Percentiles rank a stretch among this genome's conserved stretches.
These are phyloP conservation scores for Drosophila mojavensis DNA, from an alignment of 1,140 invertebrate species.

Conservation along the genomic window DNA sequence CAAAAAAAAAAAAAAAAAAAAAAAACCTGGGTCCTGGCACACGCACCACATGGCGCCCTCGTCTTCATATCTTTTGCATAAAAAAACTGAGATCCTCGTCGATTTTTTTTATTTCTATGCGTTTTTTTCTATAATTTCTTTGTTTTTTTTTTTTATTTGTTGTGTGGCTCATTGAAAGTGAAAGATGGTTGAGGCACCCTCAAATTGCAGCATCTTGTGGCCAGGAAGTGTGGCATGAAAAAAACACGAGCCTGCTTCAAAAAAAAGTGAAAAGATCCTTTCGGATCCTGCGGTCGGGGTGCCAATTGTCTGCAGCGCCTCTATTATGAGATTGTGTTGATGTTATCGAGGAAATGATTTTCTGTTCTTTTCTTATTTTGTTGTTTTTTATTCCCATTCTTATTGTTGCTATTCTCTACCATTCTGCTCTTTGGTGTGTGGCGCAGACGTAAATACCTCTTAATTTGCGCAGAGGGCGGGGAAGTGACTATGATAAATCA, in stretches of 20 bases:
- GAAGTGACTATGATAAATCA: not conserved
- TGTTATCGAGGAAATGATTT: conserved; percentile 74
- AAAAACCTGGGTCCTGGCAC: conserved; percentile 51
- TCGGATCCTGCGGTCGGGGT: conserved; percentile 68
- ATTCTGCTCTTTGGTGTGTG: not conserved
- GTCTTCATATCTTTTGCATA: conserved; percentile 68
- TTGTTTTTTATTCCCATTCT: conserved; percentile 11
- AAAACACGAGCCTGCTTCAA: conserved; percentile 43
- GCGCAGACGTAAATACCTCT: conserved; percentile 7
- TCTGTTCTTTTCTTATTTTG: conserved; percentile 30
- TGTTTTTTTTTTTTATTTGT: conserved; percentile 58
- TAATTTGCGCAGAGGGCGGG: not conserved
- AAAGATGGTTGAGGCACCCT: conserved; percentile 73
- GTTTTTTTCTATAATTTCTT: conserved; percentile 73
- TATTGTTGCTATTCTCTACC: conserved; percentile 7
- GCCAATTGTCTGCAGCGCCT: conserved; percentile 61
- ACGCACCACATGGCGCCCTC: conserved; percentile 78
- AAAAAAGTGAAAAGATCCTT: conserved; percentile 81
- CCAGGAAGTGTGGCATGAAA: conserved; percentile 77
- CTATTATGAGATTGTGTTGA: conserved; percentile 49
- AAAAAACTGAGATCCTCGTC: conserved; percentile 65
- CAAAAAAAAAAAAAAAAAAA: not conserved
- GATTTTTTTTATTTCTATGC: conserved; percentile 51
- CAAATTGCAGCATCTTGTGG: conserved; percentile 69
- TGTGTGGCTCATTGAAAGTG: conserved; percentile 66